Percentiles rank a stretch among this genome's conserved stretches.
Evolutionary conservation across 2,113 vertebrate genomes (phyloP).

Genomic region (Loxodonta africana): DNA sequence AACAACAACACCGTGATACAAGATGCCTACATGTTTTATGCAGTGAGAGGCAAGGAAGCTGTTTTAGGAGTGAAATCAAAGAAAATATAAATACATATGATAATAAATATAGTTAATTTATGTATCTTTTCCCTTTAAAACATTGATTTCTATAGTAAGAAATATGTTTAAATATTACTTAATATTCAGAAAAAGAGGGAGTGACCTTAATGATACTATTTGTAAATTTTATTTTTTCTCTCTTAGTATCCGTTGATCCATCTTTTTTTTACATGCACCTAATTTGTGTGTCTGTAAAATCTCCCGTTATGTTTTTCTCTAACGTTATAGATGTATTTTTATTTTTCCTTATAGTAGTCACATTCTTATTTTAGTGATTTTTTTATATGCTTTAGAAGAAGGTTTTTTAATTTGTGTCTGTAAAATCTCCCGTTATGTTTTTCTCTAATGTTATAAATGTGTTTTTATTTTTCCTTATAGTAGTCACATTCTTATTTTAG

Average conservation of each 20-base stretch:
- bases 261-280: not conserved
- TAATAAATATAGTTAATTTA: slow-evolving; percentile 56
- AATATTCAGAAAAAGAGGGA: not conserved
- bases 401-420: not conserved
- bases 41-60: slow-evolving; percentile 53
- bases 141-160: not conserved
- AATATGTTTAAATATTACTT: not conserved
- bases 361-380: not conserved
- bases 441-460: not conserved
- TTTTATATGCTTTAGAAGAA: too few relatives aligned
- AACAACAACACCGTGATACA: slow-evolving; percentile 66
- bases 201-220: not conserved
- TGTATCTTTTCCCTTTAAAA: not conserved
- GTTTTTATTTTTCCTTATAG: slow-evolving; percentile 14
- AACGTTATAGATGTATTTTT: not conserved
- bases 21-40: not conserved
- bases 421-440: not conserved
- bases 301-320: not conserved
- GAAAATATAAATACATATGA: slow-evolving; percentile 49
- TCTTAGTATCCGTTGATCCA: not conserved
- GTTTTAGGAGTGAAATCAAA: slow-evolving; percentile 56
- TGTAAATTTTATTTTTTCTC: not conserved
- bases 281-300: not conserved
- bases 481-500: too few relatives aligned
- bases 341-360: slow-evolving; percentile 25